A percentile compares a stretch with the other conserved stretches of the same genome.
Evolutionary conservation across 2,888 invertebrate genomes (phyloP).

Genomic region (Troides oblongomaculatus): DNA sequence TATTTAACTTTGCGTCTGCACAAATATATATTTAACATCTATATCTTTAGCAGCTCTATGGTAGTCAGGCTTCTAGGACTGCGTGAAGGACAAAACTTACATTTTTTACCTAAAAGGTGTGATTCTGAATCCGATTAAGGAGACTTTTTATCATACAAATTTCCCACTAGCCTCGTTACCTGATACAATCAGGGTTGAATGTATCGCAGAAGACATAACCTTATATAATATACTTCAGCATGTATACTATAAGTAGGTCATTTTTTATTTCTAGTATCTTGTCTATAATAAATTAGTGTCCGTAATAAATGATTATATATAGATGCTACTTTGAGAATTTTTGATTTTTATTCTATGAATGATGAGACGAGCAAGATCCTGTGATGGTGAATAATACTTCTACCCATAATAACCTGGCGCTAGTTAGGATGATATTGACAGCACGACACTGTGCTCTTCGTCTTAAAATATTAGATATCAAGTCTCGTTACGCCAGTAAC

Average conservation of each 20-base stretch:
- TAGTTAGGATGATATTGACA: too few relatives aligned
- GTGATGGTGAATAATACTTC: too few relatives aligned
- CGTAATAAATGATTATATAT: not conserved
- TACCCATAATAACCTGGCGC: too few relatives aligned
- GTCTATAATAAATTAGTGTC: not conserved
- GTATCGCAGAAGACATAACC: slow-evolving; percentile 15
- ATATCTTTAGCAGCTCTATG: slow-evolving; percentile 38
- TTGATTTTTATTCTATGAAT: too few relatives aligned
- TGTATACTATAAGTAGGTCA: slow-evolving; percentile 12
- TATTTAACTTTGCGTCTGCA: not conserved
- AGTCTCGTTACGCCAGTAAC: too few relatives aligned
- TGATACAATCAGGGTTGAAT: slow-evolving; percentile 33
- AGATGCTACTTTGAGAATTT: not conserved
- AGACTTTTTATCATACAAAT: slow-evolving; percentile 55
- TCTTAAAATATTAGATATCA: too few relatives aligned
- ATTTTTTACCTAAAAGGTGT: slow-evolving; percentile 76
- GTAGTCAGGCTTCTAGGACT: slow-evolving; percentile 39
- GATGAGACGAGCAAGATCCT: too few relatives aligned
- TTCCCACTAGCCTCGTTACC: slow-evolving; percentile 43
- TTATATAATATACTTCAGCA: slow-evolving; percentile 1
- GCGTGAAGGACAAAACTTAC: slow-evolving; percentile 62
- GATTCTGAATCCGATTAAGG: slow-evolving; percentile 67
- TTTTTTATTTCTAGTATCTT: not conserved
- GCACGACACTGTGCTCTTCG: too few relatives aligned
- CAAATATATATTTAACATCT: slow-evolving; percentile 31